These are phyloP conservation scores for Dasypolia templi DNA, from an alignment of 2,888 invertebrate species.

Conservation along the genomic window DNA sequence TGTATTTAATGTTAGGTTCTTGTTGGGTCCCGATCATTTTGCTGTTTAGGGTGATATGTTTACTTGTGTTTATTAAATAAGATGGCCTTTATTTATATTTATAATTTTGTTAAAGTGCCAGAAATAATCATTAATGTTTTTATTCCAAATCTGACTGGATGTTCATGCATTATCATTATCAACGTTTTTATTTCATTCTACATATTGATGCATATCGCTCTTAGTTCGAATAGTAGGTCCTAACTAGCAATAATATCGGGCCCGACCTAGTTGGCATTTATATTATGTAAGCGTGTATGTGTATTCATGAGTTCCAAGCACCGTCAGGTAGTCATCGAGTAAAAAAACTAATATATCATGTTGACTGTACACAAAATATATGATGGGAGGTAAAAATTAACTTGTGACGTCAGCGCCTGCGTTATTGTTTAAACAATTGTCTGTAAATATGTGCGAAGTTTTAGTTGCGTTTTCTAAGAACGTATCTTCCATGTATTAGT, in stretches of 20 bases:
- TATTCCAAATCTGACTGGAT: not conserved
- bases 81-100: not conserved
- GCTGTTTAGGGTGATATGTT: conserved; percentile 36
- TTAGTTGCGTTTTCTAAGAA: conserved; percentile 46
- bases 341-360: conserved; percentile 58
- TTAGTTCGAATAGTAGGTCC: conserved; percentile 39
- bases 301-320: conserved; percentile 54
- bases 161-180: not conserved
- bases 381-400: conserved; percentile 55
- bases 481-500: conserved; percentile 63
- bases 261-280: conserved; percentile 77
- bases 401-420: conserved; percentile 39
- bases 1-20: conserved; percentile 54
- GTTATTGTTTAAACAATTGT: conserved; percentile 57
- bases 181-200: not conserved
- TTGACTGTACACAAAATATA: conserved; percentile 66
- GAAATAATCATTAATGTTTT: conserved; percentile 5
- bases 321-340: conserved; percentile 62
- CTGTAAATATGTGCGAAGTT: conserved; percentile 59
- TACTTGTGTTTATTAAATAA: conserved; percentile 11
- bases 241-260: conserved; percentile 60
- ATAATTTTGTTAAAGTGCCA: conserved; percentile 4
- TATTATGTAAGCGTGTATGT: conserved; percentile 71
- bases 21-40: conserved; percentile 54
- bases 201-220: conserved; percentile 40